Base-by-base conservation (phyloP, 2,797 vertebrate genomes). In the Tiaroga cobitis region DNA sequence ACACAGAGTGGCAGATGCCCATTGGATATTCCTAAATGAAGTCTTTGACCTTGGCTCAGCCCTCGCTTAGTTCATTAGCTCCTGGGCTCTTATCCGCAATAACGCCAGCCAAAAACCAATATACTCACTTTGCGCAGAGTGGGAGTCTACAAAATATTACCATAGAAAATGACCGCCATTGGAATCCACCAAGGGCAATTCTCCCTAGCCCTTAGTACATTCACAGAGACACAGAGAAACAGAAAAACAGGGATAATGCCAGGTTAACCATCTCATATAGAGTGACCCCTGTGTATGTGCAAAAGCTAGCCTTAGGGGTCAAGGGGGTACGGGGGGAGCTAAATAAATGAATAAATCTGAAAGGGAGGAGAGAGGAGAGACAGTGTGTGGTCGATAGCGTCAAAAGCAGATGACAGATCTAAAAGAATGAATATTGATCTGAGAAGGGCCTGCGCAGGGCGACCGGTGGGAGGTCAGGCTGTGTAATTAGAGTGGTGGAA, bases 381-480 rank as follows among this genome's bases (percentile, higher is more conserved):
- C 90, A 90, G 90, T 93, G 91, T 88, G 72, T 95, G 95, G 95
- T 95, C 95, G 95, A 96, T 96, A 95, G 92, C 95, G 94, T 96
- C 95, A 96, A 95, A 96, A 95, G 93, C 91, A 73, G 94, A 96
- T 95, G 95, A 96, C 95, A 94, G 95, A 96, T 95, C 95, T 95
- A 95, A 95, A 96, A 95, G 94, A 96, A 96, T 96, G 95, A 96
- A 96, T 96, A 96, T 96, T 96, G 95, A 96, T 96, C 93, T 93
- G 90, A 76, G 89, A 90, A 91, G 92, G 91, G 90, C 93, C 94
- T 94, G 93, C 91, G 91, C 93, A 89, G 87, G 92, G 88, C 88
- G 95, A 95, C 94, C 94, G 94, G 94, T 92, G 92, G 94, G 95
- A 95, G 95, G 95, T 96, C 95, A 96, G 93, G 86, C 88, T 91